These are phyloP conservation scores for Oreortyx pictus DNA, from an alignment of 2,797 vertebrate species.

Conservation along the genomic window DNA sequence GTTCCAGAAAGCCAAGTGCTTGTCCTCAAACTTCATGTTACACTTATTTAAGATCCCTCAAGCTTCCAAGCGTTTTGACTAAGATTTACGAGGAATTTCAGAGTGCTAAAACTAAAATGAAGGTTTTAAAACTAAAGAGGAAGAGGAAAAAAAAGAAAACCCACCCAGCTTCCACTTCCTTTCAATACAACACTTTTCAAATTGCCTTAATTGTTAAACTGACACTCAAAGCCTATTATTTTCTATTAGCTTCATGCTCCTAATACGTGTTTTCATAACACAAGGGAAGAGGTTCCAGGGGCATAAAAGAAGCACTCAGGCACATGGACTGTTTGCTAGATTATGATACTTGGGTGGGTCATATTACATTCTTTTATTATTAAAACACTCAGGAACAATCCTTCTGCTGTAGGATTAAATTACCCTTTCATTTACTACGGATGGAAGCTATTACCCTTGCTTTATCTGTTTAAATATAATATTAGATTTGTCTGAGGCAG, in stretches of 20 bases:
- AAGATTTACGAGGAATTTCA: not conserved
- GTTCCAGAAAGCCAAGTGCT: not conserved
- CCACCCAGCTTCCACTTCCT: not conserved
- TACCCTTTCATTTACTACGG: not conserved
- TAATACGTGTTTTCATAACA: not conserved
- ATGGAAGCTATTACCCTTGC: not conserved
- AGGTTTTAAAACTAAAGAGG: not conserved
- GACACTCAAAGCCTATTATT: not conserved
- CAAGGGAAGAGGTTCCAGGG: not conserved
- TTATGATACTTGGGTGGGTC: not conserved
- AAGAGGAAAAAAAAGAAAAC: fast-evolving
- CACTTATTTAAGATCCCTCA: not conserved
- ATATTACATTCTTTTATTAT: slow-evolving; percentile 21
- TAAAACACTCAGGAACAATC: slow-evolving; percentile 23
- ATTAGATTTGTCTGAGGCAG: not conserved
- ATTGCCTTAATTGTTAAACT: not conserved
- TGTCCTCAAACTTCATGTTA: not conserved
- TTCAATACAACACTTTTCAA: not conserved
- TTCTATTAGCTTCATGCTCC: not conserved
- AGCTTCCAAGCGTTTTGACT: not conserved
- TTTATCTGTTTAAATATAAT: not conserved
- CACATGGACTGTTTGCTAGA: not conserved
- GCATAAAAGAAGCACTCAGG: not conserved
- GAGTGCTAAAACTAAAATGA: not conserved
- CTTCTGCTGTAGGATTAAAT: not conserved